phyloP scores from a whole-genome alignment of 2,888 invertebrate species.

The Drosophila macrospina region DNA sequence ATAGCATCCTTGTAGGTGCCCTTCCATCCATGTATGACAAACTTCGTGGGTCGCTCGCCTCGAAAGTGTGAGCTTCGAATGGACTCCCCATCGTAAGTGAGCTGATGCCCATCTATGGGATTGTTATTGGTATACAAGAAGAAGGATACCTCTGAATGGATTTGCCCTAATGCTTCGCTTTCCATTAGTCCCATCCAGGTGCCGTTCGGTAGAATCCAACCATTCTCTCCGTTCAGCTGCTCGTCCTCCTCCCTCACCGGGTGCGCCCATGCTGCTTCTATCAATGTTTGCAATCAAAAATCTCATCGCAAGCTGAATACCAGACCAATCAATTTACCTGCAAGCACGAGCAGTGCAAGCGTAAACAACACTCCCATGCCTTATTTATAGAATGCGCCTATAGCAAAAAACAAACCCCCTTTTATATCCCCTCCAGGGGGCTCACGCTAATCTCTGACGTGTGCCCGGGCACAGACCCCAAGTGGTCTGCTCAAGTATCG shows the following conservation, averaged over 20 bases:
- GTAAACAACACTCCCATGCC: slow-evolving; percentile 26
- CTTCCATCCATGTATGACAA: slow-evolving; percentile 87
- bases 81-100: slow-evolving; percentile 19
- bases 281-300: slow-evolving; percentile 22
- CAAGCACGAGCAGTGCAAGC: slow-evolving; percentile 11
- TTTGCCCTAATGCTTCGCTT: slow-evolving; percentile 6
- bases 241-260: neutral
- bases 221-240: slow-evolving; percentile 11
- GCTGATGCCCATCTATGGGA: slow-evolving; percentile 41
- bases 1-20: slow-evolving; percentile 86
- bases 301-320: neutral
- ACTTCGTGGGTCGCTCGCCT: slow-evolving; percentile 32
- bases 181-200: slow-evolving; percentile 8
- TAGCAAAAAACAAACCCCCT: slow-evolving; percentile 4
- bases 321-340: slow-evolving; percentile 29
- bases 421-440: neutral
- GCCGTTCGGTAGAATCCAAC: slow-evolving; percentile 39
- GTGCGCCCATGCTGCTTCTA: slow-evolving; percentile 1
- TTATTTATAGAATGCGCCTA: slow-evolving; percentile 21
- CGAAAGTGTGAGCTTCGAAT: slow-evolving; percentile 4
- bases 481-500: slow-evolving; percentile 25
- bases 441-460: slow-evolving; percentile 44
- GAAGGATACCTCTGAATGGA: slow-evolving; percentile 23
- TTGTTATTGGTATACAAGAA: slow-evolving; percentile 67
- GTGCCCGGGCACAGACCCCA: slow-evolving; percentile 30